Percentiles rank a stretch among this genome's conserved stretches.
phyloP scores from a whole-genome alignment of 2,888 invertebrate species.

The Aphodius sticticus region DNA sequence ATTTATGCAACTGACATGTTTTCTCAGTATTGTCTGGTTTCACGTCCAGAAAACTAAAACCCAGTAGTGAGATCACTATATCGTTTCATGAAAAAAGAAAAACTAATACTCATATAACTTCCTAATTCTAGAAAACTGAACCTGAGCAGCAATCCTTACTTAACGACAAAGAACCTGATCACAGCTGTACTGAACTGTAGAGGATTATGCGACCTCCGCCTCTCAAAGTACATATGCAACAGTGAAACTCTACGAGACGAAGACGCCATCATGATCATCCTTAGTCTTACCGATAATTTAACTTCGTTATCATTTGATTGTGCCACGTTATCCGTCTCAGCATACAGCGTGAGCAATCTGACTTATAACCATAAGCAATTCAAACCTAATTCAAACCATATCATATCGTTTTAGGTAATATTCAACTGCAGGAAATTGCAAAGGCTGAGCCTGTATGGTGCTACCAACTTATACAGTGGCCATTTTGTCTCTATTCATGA shows the following conservation, averaged over 20 bases:
- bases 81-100: too few relatives aligned
- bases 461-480: slow-evolving; percentile 45
- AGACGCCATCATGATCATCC: slow-evolving; percentile 46
- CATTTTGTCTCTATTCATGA: slow-evolving; percentile 43
- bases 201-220: slow-evolving; percentile 45
- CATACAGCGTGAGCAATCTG: slow-evolving; percentile 41
- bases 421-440: slow-evolving; percentile 44
- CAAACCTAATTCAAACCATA: background rate
- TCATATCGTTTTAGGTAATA: slow-evolving; percentile 41
- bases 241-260: slow-evolving; percentile 44
- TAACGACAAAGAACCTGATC: slow-evolving; percentile 43
- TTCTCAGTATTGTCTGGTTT: too few relatives aligned
- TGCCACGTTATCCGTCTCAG: slow-evolving; percentile 42
- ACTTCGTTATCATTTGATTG: slow-evolving; percentile 45
- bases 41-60: too few relatives aligned
- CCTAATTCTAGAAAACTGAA: slow-evolving; percentile 44
- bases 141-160: slow-evolving; percentile 42
- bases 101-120: background rate
- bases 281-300: slow-evolving; percentile 41
- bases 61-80: too few relatives aligned
- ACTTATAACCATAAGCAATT: background rate
- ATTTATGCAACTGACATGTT: too few relatives aligned
- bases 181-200: slow-evolving; percentile 46
- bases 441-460: slow-evolving; percentile 44
- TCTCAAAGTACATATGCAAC: slow-evolving; percentile 42